These are phyloP conservation scores for Pipistrellus pipistrellus DNA, from an alignment of 2,797 vertebrate genomes.

Conservation along the genomic window DNA sequence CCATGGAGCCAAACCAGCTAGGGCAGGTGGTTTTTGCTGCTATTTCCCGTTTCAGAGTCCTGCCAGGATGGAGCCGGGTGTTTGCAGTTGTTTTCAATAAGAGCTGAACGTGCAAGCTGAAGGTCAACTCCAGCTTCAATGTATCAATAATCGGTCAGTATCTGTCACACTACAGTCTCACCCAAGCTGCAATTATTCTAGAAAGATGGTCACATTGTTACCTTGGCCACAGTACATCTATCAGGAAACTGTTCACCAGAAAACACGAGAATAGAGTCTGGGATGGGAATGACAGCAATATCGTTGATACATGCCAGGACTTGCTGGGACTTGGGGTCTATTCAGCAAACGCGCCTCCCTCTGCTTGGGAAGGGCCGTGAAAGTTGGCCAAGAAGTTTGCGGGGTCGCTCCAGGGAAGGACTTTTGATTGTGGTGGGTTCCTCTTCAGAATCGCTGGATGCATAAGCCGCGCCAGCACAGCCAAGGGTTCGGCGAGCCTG, in stretches of 20 bases:
- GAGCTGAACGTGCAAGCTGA: conserved; percentile 22
- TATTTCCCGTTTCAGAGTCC: conserved; percentile 48
- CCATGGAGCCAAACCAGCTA: too few relatives aligned
- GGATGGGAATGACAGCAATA: conserved; percentile 44
- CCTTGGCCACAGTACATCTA: conserved; percentile 44
- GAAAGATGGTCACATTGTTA: conserved; percentile 64
- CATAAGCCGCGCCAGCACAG: too few relatives aligned
- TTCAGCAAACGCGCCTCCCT: neutral
- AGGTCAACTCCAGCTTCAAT: conserved; percentile 43
- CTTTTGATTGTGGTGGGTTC: neutral
- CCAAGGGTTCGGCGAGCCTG: too few relatives aligned
- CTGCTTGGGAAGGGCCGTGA: neutral
- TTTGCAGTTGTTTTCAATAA: conserved; percentile 50
- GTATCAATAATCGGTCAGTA: conserved; percentile 58
- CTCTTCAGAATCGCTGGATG: neutral
- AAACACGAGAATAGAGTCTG: conserved; percentile 32
- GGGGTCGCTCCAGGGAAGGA: conserved; percentile 23
- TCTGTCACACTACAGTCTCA: conserved; percentile 51
- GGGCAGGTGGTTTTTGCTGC: neutral
- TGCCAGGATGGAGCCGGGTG: neutral
- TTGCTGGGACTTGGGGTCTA: neutral
- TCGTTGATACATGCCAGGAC: conserved; percentile 19
- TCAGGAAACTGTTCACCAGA: conserved; percentile 58
- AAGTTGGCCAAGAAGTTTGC: conserved; percentile 14
- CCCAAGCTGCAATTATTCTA: conserved; percentile 60